Evolutionary conservation across 2,888 invertebrate genomes (phyloP), one percentile per base, ranked within the genome.

Genomic region (Aspidapion aeneum): DNA sequence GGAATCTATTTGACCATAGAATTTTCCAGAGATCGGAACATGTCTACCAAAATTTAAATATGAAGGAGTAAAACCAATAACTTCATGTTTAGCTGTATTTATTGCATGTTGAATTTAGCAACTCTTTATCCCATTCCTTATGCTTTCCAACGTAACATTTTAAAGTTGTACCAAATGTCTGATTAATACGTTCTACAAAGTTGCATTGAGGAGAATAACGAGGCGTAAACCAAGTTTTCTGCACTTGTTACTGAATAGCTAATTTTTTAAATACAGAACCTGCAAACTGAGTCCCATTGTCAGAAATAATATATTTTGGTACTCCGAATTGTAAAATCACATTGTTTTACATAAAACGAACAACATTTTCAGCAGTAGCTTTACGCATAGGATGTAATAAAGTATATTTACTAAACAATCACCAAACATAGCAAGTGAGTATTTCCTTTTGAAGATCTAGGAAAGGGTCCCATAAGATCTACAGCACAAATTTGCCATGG

Each of bases 191-290:
- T 18, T 58, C 58, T 5, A 58, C 72, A 0, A 73, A 72, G 56
- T 76, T 75, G 1, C 69, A 65, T 61, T 76, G 75, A 0, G 75
- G 74, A 16, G 73, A 69, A 62, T 77, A 75, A 5, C 60, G 35
- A 1, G 72, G 21, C 0, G 17, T 58, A 48, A 52, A 59, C 59
- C 59, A 59, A 51, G 51, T 49, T 50, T 59, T 19, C n/a, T n/a
- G n/a, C 9, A 59, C 56, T 21, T 60, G 1, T 18, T 57, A 63
- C 55, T 64, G 52, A 1, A 62, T 18, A 7, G 22, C 35, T n/a
- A 67, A 35, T 16, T 62, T 57, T 35, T 50, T 49, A 21, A 64
- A 67, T 55, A 55, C 52, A n/a, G 21, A 12, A 35, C 58, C 56
- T 5, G 57, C 35, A 52, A 63, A 19, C 50, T 66, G 67, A 12